Base-by-base conservation (phyloP, 2,888 invertebrate species). In the Brachylomia viminalis region DNA sequence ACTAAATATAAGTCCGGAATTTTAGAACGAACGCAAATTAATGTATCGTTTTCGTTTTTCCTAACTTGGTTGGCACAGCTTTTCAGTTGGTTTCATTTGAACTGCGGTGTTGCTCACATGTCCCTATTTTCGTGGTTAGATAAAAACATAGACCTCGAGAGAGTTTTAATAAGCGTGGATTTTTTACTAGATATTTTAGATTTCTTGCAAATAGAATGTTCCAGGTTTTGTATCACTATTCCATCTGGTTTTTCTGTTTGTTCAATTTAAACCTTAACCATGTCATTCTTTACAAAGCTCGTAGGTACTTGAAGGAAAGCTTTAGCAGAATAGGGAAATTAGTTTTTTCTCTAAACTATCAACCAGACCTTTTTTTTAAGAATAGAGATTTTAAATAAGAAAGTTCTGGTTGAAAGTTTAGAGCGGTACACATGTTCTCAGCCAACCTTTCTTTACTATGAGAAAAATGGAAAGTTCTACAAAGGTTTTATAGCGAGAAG, bases 1-100 rank as follows among this genome's bases (percentile, higher is more conserved):
- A 88, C 88, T 87, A 87, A 80, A 87, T 87, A 88, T 88, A 88
- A 82, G 71, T 79, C 69, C 61, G 80, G 87, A 86, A 84, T 86
- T 81, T 87, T 65, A 75, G 81, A 81, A 79, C 80, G 77, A 81
- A 82, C 78, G 74, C 72, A 69, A 79, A 86, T 88, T 87, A 84
- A 76, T 88, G 75, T 84, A 79, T 84, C 87, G 70, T 78, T 84
- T 76, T 70, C 88, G 72, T 75, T 77, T 72, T 79, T 20, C 88
- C 87, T 80, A 82, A 88, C 78, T 86, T 81, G 88, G 87, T 73
- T 49, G 49, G 64, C 54, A 47, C 47, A 45, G 59, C 17, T 20
- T 38, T 33, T 59, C 30, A 42, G 47, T 38, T 30, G 15, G 52
- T 65, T 67, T 61, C 30, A 52, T 64, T 45, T 20, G 20, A 72